Conservation (phyloP, 2,797 vertebrate genomes). For the Phalloptychus januarius region DNA sequence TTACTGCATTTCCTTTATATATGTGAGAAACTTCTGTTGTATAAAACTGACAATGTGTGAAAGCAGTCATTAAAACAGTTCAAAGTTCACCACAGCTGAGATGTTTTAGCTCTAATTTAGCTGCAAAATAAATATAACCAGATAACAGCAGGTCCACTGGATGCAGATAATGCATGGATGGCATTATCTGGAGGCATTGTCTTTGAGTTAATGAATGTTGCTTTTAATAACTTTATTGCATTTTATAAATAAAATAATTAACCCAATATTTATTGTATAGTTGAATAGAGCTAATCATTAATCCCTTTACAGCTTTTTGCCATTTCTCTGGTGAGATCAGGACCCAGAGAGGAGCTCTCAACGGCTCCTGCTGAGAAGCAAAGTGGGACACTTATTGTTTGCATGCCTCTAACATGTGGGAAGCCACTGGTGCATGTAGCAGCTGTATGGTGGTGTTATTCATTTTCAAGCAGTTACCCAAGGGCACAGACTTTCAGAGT, state of each 20-base stretch:
- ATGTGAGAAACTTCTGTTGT: not conserved
- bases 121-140: not conserved
- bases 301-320: not conserved
- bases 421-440: not conserved
- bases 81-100: not conserved
- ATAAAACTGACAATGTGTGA: not conserved
- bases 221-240: not conserved
- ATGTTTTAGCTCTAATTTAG: not conserved
- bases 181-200: too few species aligned
- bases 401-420: not conserved
- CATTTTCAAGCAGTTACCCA: not conserved
- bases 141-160: not conserved
- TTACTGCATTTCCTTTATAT: not conserved
- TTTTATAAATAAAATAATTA: not conserved
- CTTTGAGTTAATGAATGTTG: not conserved
- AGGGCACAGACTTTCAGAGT: not conserved
- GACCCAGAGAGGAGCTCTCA: not conserved
- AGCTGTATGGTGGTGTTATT: not conserved
- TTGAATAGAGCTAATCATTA: not conserved
- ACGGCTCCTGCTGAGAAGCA: not conserved
- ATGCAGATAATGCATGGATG: too few species aligned
- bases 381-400: slow-evolving; percentile 2
- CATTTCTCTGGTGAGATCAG: not conserved
- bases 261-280: not conserved
- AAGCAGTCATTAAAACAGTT: not conserved